These are phyloP conservation scores for Lepidurus couesii DNA, from an alignment of 1,140 invertebrate genomes.

Conservation along the genomic window DNA sequence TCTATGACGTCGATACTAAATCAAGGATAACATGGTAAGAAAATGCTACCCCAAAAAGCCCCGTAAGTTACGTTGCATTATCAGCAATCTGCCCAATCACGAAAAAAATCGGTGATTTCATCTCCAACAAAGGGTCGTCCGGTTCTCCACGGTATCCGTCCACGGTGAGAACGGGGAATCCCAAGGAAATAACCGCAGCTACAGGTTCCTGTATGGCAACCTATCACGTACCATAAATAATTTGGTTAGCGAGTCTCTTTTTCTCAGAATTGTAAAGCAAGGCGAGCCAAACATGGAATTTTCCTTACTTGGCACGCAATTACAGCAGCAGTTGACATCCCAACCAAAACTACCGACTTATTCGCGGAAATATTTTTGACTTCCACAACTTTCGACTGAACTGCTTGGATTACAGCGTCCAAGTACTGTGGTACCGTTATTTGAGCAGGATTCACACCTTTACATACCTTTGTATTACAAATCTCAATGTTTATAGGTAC, in stretches of 20 bases:
- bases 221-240: slow-evolving; percentile 36
- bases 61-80: slow-evolving; percentile 36
- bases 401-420: slow-evolving; percentile 63
- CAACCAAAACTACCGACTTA: slow-evolving; percentile 68
- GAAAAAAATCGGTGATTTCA: slow-evolving; percentile 68
- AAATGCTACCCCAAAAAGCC: not conserved
- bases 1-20: not conserved
- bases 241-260: not conserved
- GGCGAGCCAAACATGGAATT: slow-evolving; percentile 39
- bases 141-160: slow-evolving; percentile 61
- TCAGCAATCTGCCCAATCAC: slow-evolving; percentile 68
- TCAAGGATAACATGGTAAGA: not conserved
- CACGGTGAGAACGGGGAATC: slow-evolving; percentile 69
- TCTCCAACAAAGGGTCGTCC: slow-evolving; percentile 68
- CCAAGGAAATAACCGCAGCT: slow-evolving; percentile 69
- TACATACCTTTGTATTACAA: slow-evolving; percentile 41
- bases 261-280: not conserved
- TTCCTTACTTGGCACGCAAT: slow-evolving; percentile 49
- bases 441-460: slow-evolving; percentile 48
- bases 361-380: slow-evolving; percentile 59
- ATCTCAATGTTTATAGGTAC: not conserved
- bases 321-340: slow-evolving; percentile 67
- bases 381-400: slow-evolving; percentile 63
- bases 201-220: slow-evolving; percentile 51
- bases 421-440: slow-evolving; percentile 48